A percentile compares a stretch with the other conserved stretches of the same genome.
Conservation (phyloP, 2,113 vertebrate species). For the Ifrita kowaldi region DNA sequence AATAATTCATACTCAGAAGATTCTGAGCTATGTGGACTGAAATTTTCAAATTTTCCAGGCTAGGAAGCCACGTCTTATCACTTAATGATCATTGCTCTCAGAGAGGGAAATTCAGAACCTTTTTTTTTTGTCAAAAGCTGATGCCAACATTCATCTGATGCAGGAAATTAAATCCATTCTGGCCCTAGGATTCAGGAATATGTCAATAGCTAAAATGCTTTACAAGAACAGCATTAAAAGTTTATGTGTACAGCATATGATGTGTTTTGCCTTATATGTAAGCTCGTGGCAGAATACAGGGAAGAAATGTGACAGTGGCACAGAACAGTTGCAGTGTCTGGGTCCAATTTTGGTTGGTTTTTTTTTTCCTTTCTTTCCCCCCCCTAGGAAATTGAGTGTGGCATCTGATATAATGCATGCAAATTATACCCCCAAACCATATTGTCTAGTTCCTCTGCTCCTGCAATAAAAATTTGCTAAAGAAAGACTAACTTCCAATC, state of each 20-base stretch:
- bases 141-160: not conserved
- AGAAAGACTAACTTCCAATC: not conserved
- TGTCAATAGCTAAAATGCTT: not conserved
- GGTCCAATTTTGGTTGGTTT: not conserved
- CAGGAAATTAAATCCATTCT: not conserved
- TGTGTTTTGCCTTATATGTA: not conserved
- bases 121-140: not conserved
- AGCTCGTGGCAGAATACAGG: not conserved
- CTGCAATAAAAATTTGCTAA: not conserved
- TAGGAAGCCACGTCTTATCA: not conserved
- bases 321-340: not conserved
- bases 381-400: not conserved
- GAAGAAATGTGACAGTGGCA: not conserved
- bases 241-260: not conserved
- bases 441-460: not conserved
- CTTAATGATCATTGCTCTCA: not conserved
- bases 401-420: not conserved
- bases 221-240: not conserved
- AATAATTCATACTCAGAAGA: not conserved
- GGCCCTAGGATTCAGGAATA: not conserved
- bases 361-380: rapidly evolving
- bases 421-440: not conserved
- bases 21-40: not conserved
- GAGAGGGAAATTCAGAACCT: not conserved
- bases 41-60: not conserved